Percentiles rank a stretch among this genome's conserved stretches.
These are phyloP conservation scores for Bungarus multicinctus DNA, from an alignment of 2,113 vertebrate genomes.

Conservation along the genomic window DNA sequence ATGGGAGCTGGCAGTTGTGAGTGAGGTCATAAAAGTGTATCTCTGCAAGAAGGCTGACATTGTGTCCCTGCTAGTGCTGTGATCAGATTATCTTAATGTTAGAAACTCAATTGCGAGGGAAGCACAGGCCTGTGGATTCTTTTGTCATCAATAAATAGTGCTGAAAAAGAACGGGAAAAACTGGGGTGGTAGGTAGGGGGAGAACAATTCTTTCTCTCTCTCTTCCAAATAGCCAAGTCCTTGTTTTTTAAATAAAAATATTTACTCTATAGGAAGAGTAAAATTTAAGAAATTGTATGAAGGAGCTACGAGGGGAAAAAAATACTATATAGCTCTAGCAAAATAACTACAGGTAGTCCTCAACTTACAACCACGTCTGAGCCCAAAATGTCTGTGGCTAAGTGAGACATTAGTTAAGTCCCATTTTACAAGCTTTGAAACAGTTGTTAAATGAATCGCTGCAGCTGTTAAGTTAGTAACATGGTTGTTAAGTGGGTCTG, in stretches of 20 bases:
- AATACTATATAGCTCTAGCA: not conserved
- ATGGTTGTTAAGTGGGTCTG: no score
- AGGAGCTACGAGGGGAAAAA: not conserved
- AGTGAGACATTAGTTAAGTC: no score
- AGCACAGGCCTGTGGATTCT: not conserved
- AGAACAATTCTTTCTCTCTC: no score
- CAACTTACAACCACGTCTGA: no score
- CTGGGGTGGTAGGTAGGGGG: no score
- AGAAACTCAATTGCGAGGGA: not conserved
- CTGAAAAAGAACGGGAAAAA: no score
- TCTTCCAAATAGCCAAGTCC: not conserved
- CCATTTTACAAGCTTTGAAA: no score
- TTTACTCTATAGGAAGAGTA: not conserved
- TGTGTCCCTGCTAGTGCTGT: not conserved
- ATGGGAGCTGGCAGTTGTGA: not conserved
- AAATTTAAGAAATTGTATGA: not conserved
- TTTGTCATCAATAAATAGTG: conserved; percentile 9
- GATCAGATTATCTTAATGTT: not conserved
- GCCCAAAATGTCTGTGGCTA: no score
- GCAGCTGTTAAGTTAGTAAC: no score
- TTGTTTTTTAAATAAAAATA: not conserved
- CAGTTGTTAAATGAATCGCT: no score
- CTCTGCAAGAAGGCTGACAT: conserved; percentile 10
- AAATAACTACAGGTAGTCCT: not conserved
- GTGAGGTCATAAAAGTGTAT: not conserved